Evolutionary conservation across 2,888 invertebrate genomes (phyloP).

Genomic region (Pseudanteris insignis): DNA sequence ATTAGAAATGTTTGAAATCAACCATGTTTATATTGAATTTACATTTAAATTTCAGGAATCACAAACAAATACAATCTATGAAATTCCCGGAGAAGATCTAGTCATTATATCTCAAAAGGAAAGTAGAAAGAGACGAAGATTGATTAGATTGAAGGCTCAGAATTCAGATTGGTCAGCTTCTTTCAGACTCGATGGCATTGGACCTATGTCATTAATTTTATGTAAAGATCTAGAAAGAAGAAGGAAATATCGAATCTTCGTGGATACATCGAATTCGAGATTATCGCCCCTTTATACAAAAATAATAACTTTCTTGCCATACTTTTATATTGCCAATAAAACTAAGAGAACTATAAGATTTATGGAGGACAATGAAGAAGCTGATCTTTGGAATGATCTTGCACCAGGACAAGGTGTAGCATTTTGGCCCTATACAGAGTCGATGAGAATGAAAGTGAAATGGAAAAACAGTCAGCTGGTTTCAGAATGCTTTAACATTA

Average conservation of each 20-base stretch:
- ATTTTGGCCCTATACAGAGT: constrained; percentile 85
- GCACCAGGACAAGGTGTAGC: constrained; percentile 75
- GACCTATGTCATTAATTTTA: constrained; percentile 79
- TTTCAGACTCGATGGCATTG: constrained; percentile 75
- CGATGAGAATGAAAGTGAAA: constrained; percentile 83
- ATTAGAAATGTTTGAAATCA: too few relatives aligned
- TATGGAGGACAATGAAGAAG: constrained; percentile 87
- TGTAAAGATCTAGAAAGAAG: constrained; percentile 77
- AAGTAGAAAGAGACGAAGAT: constrained; percentile 67
- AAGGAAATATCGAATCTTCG: constrained; percentile 77
- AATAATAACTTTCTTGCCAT: constrained; percentile 81
- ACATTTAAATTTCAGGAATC: constrained; percentile 74
- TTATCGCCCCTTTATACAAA: constrained; percentile 80
- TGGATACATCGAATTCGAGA: constrained; percentile 76
- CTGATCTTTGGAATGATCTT: constrained; percentile 84
- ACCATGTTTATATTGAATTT: too few relatives aligned
- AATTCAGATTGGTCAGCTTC: constrained; percentile 75
- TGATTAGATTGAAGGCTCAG: constrained; percentile 70
- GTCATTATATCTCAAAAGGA: constrained; percentile 75
- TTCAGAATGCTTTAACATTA: constrained; percentile 81
- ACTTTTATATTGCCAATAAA: constrained; percentile 80
- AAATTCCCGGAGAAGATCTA: constrained; percentile 72
- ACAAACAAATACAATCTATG: constrained; percentile 71
- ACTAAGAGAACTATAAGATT: constrained; percentile 72
- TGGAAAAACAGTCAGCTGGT: constrained; percentile 78